These are phyloP conservation scores for Trachythela sp. DNA, from an alignment of 64 coral and sea anemone species.

Conservation along the genomic window DNA sequence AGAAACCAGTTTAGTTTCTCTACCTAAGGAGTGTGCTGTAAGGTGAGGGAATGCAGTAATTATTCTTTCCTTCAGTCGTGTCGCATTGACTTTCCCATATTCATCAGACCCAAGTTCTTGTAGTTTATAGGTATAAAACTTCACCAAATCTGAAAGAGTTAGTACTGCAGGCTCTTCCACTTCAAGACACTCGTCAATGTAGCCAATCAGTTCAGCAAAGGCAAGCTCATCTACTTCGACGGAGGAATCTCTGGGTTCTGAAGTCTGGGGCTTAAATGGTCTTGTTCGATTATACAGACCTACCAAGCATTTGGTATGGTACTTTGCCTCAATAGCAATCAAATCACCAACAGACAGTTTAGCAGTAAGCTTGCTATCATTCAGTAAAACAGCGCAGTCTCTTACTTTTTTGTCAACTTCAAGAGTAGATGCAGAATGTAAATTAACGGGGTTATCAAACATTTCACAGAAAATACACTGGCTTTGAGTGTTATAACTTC, in stretches of 20 bases:
- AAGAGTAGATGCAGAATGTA: conserved; percentile 45
- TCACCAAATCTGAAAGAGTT: conserved; percentile 37
- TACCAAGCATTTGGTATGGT: conserved; percentile 45
- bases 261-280: background rate
- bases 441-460: background rate
- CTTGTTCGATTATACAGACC: conserved; percentile 51
- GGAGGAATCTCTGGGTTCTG: background rate
- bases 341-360: background rate
- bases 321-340: conserved; percentile 15
- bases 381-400: conserved; percentile 32
- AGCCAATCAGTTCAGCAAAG: conserved; percentile 52
- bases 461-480: conserved; percentile 47
- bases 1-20: conserved; percentile 28
- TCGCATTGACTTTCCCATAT: conserved; percentile 37
- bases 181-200: conserved; percentile 52
- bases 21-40: conserved; percentile 22
- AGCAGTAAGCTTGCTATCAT: background rate
- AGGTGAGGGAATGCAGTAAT: conserved; percentile 42
- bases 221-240: conserved; percentile 24
- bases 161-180: conserved; percentile 41
- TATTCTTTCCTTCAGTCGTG: conserved; percentile 58
- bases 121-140: conserved; percentile 28
- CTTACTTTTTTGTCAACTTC: conserved; percentile 35
- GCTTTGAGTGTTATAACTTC: background rate
- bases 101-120: conserved; percentile 32